phyloP scores from a whole-genome alignment of 2,113 vertebrate genomes.

The Guaruba guarouba region DNA sequence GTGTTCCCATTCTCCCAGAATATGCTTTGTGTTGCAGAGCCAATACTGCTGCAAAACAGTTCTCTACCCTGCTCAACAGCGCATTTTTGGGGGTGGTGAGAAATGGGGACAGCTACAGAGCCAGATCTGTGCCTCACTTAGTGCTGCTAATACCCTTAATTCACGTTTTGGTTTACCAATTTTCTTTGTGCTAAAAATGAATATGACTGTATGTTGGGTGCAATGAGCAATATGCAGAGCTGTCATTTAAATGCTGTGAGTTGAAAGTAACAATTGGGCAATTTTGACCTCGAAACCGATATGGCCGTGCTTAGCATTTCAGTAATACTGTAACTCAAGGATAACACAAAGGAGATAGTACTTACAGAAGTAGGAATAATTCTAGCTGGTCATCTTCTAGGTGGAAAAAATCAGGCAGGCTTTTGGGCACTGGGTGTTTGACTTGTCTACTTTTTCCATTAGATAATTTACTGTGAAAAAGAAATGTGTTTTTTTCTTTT shows the following conservation, averaged over 20 bases:
- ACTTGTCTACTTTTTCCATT: neutral
- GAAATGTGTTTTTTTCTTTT: neutral
- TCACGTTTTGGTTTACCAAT: neutral
- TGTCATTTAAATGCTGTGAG: neutral
- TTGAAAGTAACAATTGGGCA: neutral
- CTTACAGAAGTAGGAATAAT: neutral
- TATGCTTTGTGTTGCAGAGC: neutral
- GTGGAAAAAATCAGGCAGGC: neutral
- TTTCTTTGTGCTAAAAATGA: neutral
- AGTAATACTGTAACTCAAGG: neutral
- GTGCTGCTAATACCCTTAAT: neutral
- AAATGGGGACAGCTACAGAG: neutral
- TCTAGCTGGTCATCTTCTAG: neutral
- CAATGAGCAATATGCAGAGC: neutral
- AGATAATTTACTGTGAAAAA: neutral
- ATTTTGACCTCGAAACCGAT: neutral
- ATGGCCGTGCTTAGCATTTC: accelerated
- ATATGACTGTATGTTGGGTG: neutral
- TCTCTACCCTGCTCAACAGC: neutral
- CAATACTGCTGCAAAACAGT: neutral
- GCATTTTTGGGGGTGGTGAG: neutral
- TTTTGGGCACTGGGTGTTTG: neutral
- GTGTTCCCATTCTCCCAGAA: neutral
- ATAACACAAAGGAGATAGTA: neutral
- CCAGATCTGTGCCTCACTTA: neutral